Conservation (phyloP, 2,888 invertebrate species). For the Alloscopus bannaensis region DNA sequence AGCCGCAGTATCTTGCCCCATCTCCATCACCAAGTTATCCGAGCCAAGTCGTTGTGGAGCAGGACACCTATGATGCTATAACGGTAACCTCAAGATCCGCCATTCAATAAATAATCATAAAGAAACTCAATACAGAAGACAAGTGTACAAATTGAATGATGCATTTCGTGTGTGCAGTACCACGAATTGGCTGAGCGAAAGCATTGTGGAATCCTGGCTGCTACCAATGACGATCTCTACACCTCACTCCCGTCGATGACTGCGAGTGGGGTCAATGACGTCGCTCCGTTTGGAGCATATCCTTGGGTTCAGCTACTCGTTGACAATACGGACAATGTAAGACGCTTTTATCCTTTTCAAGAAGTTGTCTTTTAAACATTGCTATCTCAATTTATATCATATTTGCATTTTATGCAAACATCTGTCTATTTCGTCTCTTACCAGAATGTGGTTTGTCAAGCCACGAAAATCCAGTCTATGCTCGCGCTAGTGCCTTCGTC, state of each 20-base stretch:
- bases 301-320: conserved; percentile 66
- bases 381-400: neutral
- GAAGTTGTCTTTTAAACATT: neutral
- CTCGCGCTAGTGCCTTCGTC: conserved; percentile 54
- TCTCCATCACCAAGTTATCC: neutral
- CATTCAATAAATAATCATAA: neutral
- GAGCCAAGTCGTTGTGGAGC: neutral
- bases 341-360: neutral
- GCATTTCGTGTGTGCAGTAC: conserved; percentile 43
- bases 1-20: conserved; percentile 6
- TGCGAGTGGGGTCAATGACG: conserved; percentile 42
- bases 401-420: neutral
- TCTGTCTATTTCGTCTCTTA: conserved; percentile 9
- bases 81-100: conserved; percentile 11
- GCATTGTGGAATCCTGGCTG: conserved; percentile 64
- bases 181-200: conserved; percentile 48
- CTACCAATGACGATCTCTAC: conserved; percentile 65
- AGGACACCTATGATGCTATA: conserved; percentile 14
- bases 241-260: conserved; percentile 20
- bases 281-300: conserved; percentile 52
- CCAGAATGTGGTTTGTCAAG: conserved; percentile 64
- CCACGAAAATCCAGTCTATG: conserved; percentile 48
- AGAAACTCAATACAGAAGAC: neutral
- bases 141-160: neutral
- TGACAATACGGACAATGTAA: conserved; percentile 57